Evolutionary conservation across 1,140 invertebrate species (phyloP), one percentile per base, ranked within the genome.

Genomic region (Popillia japonica): DNA sequence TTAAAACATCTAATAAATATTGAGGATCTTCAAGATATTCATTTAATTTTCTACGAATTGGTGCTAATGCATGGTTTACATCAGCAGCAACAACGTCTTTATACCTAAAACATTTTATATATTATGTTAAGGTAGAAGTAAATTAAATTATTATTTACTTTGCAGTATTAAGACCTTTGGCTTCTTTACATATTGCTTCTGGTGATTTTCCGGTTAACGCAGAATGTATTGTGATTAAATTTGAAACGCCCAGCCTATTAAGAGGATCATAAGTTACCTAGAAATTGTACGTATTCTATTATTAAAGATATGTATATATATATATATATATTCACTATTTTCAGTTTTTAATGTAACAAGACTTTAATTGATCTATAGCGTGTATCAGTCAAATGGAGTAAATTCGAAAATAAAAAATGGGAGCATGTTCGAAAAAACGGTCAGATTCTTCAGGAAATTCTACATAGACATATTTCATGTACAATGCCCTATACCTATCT

Each of bases 151-250:
- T 14, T 48, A 87, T n/a, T 64, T 87, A 92, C 88, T 92, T 87
- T 82, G 90, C 94, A 59, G 96, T 98, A 83, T 94, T 92, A 14
- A 96, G 80, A 11, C 87, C 86, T 79, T 88, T 84, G 22, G 88
- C 90, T 86, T 96, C 92, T 77, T 90, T 86, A 83, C 93, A 93
- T 80, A 97, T 94, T 78, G 93, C 89, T 79, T 94, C 90, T 0
- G 91, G 88, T n/a, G 89, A 86, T 86, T 92, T 89, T 23, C 92
- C 93, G 27, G 91, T 92, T 2, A 95, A 87, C 59, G 94, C 87
- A 41, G 94, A 93, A 88, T 98, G 95, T 78, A 99, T 94, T 72
- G 89, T 88, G 79, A 99, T 90, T 8, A 99, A 88, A 89, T 98
- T 99, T 14, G 96, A 90, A 20, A 99, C 93, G 14, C 96, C 97